Evolutionary conservation across 2,797 vertebrate genomes (phyloP).

Genomic region (Myotis findleyi): DNA sequence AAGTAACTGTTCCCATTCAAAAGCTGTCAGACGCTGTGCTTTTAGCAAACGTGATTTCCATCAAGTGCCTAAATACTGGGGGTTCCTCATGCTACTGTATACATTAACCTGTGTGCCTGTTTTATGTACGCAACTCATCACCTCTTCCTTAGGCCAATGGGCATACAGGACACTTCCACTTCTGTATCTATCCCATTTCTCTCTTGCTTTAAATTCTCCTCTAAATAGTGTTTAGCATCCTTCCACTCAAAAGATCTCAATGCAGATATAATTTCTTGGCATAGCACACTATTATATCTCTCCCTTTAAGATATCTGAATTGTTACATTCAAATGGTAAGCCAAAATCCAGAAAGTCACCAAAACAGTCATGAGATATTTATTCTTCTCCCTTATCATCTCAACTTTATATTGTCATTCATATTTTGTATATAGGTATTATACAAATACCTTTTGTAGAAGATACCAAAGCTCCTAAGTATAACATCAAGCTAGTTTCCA

Average conservation of each 20-base stretch:
- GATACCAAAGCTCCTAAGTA: not conserved
- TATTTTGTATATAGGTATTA: not conserved
- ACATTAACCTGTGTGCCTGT: not conserved
- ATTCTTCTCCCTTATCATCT: not conserved
- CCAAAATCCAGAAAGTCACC: not conserved
- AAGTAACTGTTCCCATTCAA: constrained; percentile 5
- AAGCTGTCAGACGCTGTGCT: not conserved
- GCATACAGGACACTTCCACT: not conserved
- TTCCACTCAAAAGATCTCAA: constrained; percentile 21
- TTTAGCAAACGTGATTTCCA: constrained; percentile 7
- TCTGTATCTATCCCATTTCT: not conserved
- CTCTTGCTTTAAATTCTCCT: not conserved
- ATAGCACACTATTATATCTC: not conserved
- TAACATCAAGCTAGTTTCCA: not conserved
- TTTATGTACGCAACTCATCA: not conserved
- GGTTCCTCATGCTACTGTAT: not conserved
- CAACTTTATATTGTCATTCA: constrained; percentile 4
- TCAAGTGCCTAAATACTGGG: not conserved
- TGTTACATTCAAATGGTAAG: not conserved
- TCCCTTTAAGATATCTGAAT: not conserved
- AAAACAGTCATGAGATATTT: not conserved
- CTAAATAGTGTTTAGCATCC: not conserved
- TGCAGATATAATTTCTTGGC: constrained; percentile 23
- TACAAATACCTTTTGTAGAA: not conserved
- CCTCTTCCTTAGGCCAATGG: not conserved